These are phyloP conservation scores for Illadopsis cleaveri DNA, from an alignment of 2,113 vertebrate genomes.

Conservation along the genomic window DNA sequence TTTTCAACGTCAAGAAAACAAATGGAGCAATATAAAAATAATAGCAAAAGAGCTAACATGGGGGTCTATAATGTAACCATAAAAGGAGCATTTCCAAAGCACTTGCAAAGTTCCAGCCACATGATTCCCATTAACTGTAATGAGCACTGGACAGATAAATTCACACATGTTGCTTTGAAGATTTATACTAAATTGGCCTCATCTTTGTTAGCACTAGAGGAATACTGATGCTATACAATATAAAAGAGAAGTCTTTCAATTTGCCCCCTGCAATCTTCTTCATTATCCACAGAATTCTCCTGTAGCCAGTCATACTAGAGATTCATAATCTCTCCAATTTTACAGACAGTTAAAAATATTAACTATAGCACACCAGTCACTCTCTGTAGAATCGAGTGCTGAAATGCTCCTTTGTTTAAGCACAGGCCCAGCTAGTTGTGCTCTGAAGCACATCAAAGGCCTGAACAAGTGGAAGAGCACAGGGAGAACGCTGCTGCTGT, in stretches of 20 bases:
- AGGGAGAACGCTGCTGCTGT: not conserved
- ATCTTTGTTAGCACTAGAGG: conserved; percentile 53
- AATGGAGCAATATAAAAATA: conserved; percentile 46
- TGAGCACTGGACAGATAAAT: conserved; percentile 53
- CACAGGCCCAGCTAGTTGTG: not conserved
- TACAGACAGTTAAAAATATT: conserved; percentile 32
- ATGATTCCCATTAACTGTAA: conserved; percentile 58
- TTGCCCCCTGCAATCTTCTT: conserved; percentile 63
- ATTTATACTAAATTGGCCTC: conserved; percentile 44
- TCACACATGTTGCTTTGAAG: conserved; percentile 56
- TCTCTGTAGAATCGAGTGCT: not conserved
- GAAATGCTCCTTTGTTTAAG: conserved; percentile 13
- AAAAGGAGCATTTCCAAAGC: conserved; percentile 27
- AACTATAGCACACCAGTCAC: not conserved
- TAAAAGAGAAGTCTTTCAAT: conserved; percentile 16
- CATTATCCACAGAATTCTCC: conserved; percentile 42
- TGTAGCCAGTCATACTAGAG: not conserved
- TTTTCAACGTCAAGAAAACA: conserved; percentile 49
- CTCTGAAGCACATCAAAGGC: conserved; percentile 48
- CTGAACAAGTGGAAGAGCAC: not conserved
- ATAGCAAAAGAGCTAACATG: not conserved
- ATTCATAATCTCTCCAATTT: conserved; percentile 23
- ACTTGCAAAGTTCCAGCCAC: conserved; percentile 34
- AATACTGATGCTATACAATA: not conserved
- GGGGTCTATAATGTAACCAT: not conserved